Evolutionary conservation across 2,888 invertebrate species (phyloP).

Genomic region (Drosophila paramelanica): DNA sequence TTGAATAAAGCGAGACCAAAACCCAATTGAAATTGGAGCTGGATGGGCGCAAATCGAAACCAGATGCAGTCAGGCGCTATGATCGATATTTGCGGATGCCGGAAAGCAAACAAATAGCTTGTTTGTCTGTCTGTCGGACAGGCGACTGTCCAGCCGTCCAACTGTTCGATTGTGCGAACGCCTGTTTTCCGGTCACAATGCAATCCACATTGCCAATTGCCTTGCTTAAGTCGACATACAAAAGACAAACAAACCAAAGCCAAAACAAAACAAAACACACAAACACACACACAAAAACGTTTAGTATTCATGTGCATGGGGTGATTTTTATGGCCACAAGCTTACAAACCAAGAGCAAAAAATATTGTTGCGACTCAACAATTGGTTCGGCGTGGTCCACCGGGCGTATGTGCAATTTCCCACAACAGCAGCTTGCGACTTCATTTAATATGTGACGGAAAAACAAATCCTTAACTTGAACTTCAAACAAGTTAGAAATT

Average conservation of each 20-base stretch:
- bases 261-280: slow-evolving; percentile 16
- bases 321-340: slow-evolving; percentile 16
- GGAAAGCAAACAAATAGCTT: slow-evolving; percentile 55
- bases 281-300: slow-evolving; percentile 1
- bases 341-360: slow-evolving; percentile 45
- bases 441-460: slow-evolving; percentile 56
- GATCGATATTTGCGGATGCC: slow-evolving; percentile 74
- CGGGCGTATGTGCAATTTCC: slow-evolving; percentile 55
- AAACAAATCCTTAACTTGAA: slow-evolving; percentile 53
- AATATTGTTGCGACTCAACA: slow-evolving; percentile 28
- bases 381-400: slow-evolving; percentile 24
- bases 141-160: slow-evolving; percentile 19
- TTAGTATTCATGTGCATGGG: slow-evolving; percentile 12
- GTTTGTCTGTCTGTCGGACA: slow-evolving; percentile 28
- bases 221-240: slow-evolving; percentile 16
- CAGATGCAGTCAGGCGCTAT: slow-evolving; percentile 63
- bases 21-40: slow-evolving; percentile 26
- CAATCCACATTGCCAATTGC: slow-evolving; percentile 25
- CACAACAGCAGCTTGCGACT: slow-evolving; percentile 26
- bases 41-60: slow-evolving; percentile 52
- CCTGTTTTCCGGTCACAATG: slow-evolving; percentile 15
- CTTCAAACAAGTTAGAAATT: slow-evolving; percentile 28
- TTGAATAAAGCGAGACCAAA: slow-evolving; percentile 55
- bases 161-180: slow-evolving; percentile 4
- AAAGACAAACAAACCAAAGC: slow-evolving; percentile 29